These are phyloP conservation scores for Parasteatoda lunata DNA, from an alignment of 2,888 invertebrate genomes.

Conservation along the genomic window DNA sequence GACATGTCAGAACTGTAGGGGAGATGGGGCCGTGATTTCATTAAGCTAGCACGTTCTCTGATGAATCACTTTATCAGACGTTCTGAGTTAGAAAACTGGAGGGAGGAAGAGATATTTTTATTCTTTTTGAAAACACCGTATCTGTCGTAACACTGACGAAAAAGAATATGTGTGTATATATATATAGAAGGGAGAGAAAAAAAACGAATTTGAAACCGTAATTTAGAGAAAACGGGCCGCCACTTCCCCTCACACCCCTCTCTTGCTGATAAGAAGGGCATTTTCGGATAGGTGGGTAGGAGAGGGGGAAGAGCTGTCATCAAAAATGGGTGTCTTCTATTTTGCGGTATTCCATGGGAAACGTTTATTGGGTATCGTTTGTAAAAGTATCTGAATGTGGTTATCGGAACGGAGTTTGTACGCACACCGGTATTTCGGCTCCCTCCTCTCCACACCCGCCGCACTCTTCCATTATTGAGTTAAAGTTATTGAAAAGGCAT, in stretches of 20 bases:
- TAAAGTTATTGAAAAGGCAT: too few species aligned
- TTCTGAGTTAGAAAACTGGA: slow-evolving; percentile 4
- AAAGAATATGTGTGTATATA: neutral
- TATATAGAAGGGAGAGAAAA: slow-evolving; percentile 14
- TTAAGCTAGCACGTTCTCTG: slow-evolving; percentile 38
- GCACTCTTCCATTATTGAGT: too few species aligned
- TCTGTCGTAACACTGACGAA: neutral
- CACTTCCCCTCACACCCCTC: neutral
- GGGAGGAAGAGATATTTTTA: slow-evolving; percentile 35
- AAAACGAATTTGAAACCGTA: slow-evolving; percentile 41
- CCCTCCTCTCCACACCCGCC: too few species aligned
- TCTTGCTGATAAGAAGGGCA: neutral
- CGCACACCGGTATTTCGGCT: neutral
- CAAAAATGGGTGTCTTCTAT: neutral
- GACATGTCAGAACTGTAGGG: neutral
- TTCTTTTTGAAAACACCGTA: slow-evolving; percentile 35
- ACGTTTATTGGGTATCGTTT: slow-evolving; percentile 64
- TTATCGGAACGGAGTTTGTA: slow-evolving; percentile 45
- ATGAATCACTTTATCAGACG: slow-evolving; percentile 54
- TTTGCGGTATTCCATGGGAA: neutral
- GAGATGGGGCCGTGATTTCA: slow-evolving; percentile 36
- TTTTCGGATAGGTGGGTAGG: neutral
- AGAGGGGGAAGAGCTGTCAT: neutral
- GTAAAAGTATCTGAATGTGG: slow-evolving; percentile 36
- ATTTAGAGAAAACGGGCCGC: slow-evolving; percentile 53